Conservation (phyloP, 2,888 invertebrate genomes). For the Agrotis exclamationis region DNA sequence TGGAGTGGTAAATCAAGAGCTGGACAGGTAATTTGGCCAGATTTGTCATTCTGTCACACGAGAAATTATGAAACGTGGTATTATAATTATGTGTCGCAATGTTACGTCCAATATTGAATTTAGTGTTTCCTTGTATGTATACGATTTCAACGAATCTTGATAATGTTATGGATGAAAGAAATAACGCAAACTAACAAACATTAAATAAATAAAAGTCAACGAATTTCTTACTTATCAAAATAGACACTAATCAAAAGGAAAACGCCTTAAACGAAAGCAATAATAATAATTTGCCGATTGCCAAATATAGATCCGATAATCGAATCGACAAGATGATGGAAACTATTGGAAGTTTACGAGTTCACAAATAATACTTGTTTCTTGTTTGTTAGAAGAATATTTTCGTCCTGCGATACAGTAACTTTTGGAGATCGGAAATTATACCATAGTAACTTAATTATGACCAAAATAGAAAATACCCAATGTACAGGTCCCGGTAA, state of each 20-base stretch:
- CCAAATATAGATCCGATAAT: conserved; percentile 22
- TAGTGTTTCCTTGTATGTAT: conserved; percentile 17
- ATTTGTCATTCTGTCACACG: conserved; percentile 22
- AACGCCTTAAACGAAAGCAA: not conserved
- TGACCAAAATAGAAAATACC: no score
- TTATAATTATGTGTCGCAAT: not conserved
- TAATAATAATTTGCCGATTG: conserved; percentile 1
- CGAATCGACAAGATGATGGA: conserved; percentile 18
- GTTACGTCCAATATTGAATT: conserved; percentile 27
- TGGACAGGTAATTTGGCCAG: conserved; percentile 34
- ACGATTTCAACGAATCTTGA: conserved; percentile 19
- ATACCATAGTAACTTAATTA: no score
- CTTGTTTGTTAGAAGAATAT: conserved; percentile 10
- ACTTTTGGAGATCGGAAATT: no score
- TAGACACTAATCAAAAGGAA: not conserved
- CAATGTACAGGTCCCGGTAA: no score
- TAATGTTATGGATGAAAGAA: not conserved
- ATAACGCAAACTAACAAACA: not conserved
- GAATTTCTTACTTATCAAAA: not conserved
- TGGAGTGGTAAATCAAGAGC: conserved; percentile 26
- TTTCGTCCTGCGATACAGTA: not conserved
- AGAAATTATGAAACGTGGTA: not conserved
- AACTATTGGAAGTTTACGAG: conserved; percentile 7
- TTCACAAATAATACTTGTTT: conserved; percentile 5
- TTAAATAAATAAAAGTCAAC: not conserved